Evolutionary conservation across 2,113 vertebrate genomes (phyloP).

Genomic region (Rhipidura dahli): DNA sequence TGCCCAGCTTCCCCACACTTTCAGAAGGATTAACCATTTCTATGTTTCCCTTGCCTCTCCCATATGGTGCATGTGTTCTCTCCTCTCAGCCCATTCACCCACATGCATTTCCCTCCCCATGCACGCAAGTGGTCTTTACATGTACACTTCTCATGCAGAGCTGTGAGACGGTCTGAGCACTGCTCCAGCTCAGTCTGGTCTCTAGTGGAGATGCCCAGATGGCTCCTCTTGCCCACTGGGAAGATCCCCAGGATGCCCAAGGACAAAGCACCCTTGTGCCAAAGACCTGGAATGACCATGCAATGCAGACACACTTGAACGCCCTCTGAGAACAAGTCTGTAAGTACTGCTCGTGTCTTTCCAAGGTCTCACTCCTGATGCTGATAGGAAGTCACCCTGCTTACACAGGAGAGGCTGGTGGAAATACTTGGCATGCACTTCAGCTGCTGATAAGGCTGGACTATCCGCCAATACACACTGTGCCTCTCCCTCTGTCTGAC

Average conservation of each 20-base stretch:
- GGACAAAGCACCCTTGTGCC: background rate
- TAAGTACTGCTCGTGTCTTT: background rate
- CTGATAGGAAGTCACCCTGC: constrained; percentile 48
- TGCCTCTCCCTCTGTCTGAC: constrained; percentile 58
- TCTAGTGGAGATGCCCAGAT: background rate
- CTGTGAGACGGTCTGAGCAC: background rate
- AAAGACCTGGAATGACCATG: background rate
- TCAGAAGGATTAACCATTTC: background rate
- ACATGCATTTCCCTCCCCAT: background rate
- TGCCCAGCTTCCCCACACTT: background rate
- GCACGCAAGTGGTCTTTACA: background rate
- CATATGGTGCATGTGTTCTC: background rate
- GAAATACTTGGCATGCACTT: constrained; percentile 55
- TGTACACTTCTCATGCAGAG: accelerated
- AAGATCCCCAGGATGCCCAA: background rate
- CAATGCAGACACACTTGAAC: background rate
- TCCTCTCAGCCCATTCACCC: background rate
- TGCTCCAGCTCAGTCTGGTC: background rate
- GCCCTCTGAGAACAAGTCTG: background rate
- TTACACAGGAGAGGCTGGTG: constrained; percentile 20
- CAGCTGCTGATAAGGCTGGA: constrained; percentile 38
- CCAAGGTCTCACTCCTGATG: background rate
- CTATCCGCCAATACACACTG: constrained; percentile 33
- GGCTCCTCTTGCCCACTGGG: background rate
- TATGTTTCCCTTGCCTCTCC: background rate